These are phyloP conservation scores for Hipposideros armiger DNA, from an alignment of 2,113 vertebrate genomes.

Conservation along the genomic window DNA sequence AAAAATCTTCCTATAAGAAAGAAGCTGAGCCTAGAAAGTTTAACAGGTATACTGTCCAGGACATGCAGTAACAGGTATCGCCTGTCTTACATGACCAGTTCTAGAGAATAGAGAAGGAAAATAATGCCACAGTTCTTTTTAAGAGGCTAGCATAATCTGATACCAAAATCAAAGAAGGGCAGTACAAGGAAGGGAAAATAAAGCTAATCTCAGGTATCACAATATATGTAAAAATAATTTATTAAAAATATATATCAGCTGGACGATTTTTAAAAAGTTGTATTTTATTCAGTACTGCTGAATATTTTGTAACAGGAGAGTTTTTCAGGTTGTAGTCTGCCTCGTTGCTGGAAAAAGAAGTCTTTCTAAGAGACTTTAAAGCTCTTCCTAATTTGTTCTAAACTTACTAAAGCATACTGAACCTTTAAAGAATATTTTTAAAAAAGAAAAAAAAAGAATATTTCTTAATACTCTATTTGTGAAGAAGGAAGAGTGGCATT, in stretches of 20 bases:
- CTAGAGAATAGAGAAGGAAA: neutral
- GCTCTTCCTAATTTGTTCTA: neutral
- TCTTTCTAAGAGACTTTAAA: neutral
- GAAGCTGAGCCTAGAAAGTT: neutral
- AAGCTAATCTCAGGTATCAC: neutral
- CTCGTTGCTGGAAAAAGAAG: neutral
- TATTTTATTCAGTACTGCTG: neutral
- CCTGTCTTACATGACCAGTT: neutral
- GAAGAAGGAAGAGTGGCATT: neutral
- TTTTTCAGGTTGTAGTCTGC: neutral
- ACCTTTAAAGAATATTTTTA: neutral
- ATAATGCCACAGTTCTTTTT: neutral
- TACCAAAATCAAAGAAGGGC: neutral
- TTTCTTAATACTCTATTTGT: neutral
- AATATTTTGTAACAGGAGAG: neutral
- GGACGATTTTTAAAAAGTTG: neutral
- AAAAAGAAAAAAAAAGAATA: neutral
- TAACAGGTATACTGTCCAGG: constrained; percentile 1
- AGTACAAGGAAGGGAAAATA: neutral
- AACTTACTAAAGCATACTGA: neutral
- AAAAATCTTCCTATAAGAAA: constrained; percentile 46
- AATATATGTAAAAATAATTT: neutral
- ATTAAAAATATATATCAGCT: neutral
- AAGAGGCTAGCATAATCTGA: neutral
- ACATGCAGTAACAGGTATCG: neutral